Base-by-base conservation (phyloP, 2,888 invertebrate species). In the Pseudococcus jackbeardsleyi region DNA sequence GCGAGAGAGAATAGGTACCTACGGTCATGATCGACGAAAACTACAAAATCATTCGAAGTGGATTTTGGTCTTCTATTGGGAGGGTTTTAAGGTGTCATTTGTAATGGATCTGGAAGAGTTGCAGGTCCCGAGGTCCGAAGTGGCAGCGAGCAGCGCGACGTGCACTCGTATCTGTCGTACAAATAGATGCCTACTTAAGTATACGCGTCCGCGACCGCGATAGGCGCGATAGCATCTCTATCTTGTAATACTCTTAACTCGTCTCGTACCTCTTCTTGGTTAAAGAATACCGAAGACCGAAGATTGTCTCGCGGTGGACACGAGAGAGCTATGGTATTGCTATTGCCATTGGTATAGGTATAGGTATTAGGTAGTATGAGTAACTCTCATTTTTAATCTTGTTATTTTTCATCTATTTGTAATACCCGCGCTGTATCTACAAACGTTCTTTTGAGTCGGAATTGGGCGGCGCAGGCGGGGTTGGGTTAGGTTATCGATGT, bases 1-100 rank as follows among this genome's bases (percentile, higher is more conserved):
- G 54, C 7, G n/a, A 54, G 8, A 54, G 17, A 54, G n/a, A n/a
- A n/a, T n/a, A n/a, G n/a, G n/a, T n/a, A n/a, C n/a, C n/a, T n/a
- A n/a, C n/a, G 6, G 42, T 5, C 9, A 42, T 42, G 22, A 68
- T 68, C 12, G 11, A 42, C 33, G 77, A 77, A 86, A 86, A 79
- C 19, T 87, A 87, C 77, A 79, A 54, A 87, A 79, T 87, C 87
- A 87, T 87, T 87, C 48, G 54, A 39, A 59, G 59, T 26, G 15
- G 59, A 54, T 85, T 50, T 84, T 84, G 39, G 42, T 39, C 8
- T 82, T 48, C 48, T 12, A 48, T 42, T 50, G 82, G 42, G 54
- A 87, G 87, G 87, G 68, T 77, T 87, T 87, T 79, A 79, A 87
- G 87, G 87, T 87, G 87, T 87, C 87, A 87, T 79, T 87, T 87